phyloP scores from a whole-genome alignment of 2,797 vertebrate genomes.

The Chelonia mydas region DNA sequence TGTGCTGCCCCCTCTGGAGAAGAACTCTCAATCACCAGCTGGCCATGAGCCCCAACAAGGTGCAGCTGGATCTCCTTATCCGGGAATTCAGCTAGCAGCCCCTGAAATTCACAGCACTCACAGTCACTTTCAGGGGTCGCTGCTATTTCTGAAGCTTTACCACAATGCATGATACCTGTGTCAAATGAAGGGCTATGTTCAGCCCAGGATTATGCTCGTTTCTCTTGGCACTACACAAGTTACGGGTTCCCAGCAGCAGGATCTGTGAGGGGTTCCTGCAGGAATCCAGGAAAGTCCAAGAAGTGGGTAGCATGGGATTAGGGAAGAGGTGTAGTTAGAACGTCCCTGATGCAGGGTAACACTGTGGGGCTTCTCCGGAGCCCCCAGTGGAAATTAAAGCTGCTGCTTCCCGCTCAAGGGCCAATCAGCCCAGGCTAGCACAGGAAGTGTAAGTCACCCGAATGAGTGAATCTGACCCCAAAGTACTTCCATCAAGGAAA shows the following conservation, averaged over 20 bases:
- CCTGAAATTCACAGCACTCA: constrained; percentile 79
- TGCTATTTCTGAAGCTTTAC: constrained; percentile 34
- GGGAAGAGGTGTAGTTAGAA: not conserved
- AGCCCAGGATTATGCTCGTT: constrained; percentile 42
- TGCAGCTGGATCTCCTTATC: constrained; percentile 90
- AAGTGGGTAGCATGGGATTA: not conserved
- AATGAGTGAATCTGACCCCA: not conserved
- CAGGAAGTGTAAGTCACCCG: not conserved
- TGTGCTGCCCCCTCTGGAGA: constrained; percentile 86
- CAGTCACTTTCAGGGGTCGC: constrained; percentile 49
- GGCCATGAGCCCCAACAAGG: constrained; percentile 84
- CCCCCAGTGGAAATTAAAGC: not conserved
- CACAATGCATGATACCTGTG: not conserved
- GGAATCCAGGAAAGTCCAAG: constrained; percentile 12
- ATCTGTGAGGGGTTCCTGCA: constrained; percentile 11
- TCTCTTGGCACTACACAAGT: constrained; percentile 44
- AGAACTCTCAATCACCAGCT: constrained; percentile 83
- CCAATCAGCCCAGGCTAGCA: not conserved
- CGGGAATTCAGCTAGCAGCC: constrained; percentile 86
- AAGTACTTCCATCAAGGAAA: not conserved
- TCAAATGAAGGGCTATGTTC: constrained; percentile 50
- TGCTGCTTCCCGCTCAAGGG: not conserved
- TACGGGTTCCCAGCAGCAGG: not conserved
- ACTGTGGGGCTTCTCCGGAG: not conserved
- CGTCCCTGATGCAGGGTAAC: not conserved